phyloP scores from a whole-genome alignment of 2,113 vertebrate species.

The Grallaria varia region DNA sequence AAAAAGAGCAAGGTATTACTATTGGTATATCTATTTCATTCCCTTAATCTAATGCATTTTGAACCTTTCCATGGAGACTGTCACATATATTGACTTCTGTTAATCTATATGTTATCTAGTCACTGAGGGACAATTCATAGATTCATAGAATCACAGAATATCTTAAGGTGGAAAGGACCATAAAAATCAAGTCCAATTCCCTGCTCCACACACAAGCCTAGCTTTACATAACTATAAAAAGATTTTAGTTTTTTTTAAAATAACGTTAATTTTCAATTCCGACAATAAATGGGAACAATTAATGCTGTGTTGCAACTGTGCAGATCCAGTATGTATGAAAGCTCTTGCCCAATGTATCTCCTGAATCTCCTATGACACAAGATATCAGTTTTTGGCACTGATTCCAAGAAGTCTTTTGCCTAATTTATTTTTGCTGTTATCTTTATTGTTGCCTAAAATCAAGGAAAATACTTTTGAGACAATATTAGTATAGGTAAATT shows the following conservation, averaged over 20 bases:
- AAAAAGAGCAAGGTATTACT: background rate
- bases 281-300: no score
- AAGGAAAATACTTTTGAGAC: no score
- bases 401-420: background rate
- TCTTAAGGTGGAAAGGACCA: background rate
- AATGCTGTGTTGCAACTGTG: background rate
- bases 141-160: background rate
- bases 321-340: background rate
- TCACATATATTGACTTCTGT: background rate
- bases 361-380: background rate
- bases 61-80: background rate
- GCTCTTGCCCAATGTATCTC: no score
- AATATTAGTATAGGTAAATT: no score
- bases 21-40: background rate
- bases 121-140: background rate
- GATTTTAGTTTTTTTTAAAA: background rate
- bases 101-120: background rate
- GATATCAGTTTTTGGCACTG: background rate
- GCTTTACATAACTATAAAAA: background rate
- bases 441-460: no score
- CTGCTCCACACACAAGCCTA: rapidly evolving
- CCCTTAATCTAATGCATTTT: background rate
- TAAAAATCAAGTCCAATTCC: background rate
- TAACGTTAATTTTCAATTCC: background rate
- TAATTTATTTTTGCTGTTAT: background rate